phyloP scores from a whole-genome alignment of 2,888 invertebrate species.

The Opisthograptis luteolata region DNA sequence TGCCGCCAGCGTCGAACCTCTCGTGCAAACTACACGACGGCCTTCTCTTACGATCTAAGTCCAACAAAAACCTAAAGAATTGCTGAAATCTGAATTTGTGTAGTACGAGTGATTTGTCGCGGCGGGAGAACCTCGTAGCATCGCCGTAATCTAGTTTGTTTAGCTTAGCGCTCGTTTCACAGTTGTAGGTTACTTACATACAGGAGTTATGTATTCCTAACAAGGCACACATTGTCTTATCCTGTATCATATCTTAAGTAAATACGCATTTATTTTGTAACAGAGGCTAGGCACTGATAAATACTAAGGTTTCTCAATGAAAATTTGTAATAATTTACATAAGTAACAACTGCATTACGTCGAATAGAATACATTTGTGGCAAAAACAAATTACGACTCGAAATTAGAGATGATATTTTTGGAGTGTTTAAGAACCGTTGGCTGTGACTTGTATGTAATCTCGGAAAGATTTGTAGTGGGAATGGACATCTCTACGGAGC shows the following conservation, averaged over 20 bases:
- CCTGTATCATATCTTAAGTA: slow-evolving; percentile 10
- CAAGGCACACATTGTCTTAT: slow-evolving; percentile 11
- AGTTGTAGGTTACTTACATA: slow-evolving; percentile 12
- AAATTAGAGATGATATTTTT: slow-evolving; percentile 50
- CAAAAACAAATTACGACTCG: slow-evolving; percentile 5
- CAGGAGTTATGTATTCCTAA: slow-evolving; percentile 6
- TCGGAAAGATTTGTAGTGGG: slow-evolving; percentile 40
- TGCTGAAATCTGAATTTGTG: too few relatives aligned
- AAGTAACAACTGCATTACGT: slow-evolving; percentile 1
- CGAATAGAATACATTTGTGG: slow-evolving; percentile 5
- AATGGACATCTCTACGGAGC: too few relatives aligned
- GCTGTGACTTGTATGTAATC: slow-evolving; percentile 72
- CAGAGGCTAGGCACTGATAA: slow-evolving; percentile 11
- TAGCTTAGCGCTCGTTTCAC: slow-evolving; percentile 3
- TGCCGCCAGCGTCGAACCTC: too few relatives aligned
- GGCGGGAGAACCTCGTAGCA: too few relatives aligned
- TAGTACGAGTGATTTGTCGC: too few relatives aligned
- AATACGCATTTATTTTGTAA: slow-evolving; percentile 15
- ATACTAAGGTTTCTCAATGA: slow-evolving; percentile 16
- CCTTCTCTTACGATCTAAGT: too few relatives aligned
- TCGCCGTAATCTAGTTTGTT: slow-evolving; percentile 13
- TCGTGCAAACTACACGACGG: too few relatives aligned
- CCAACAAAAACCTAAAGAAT: too few relatives aligned
- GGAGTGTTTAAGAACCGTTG: slow-evolving; percentile 62
- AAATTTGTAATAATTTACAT: not conserved